A percentile compares a stretch with the other conserved stretches of the same genome.
phyloP scores from a whole-genome alignment of 1,140 invertebrate genomes.

The Bombus sibiricus region DNA sequence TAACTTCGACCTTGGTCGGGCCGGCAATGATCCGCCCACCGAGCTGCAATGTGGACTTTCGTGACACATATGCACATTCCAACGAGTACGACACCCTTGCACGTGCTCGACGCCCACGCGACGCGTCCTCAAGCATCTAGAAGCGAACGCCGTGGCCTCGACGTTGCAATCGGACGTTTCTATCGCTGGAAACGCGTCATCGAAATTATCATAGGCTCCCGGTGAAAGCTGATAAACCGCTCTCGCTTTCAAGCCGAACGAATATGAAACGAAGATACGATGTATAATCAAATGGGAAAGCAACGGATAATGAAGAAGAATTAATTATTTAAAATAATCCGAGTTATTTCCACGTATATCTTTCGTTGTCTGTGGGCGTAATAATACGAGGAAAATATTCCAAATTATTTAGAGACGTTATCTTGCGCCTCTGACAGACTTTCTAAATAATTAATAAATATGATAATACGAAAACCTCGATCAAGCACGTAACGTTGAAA shows the following conservation, averaged over 20 bases:
- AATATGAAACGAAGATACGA: neutral
- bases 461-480: too few species aligned
- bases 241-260: slow-evolving; percentile 47
- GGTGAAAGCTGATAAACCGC: slow-evolving; percentile 20
- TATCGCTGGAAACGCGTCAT: slow-evolving; percentile 35
- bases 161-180: neutral
- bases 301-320: neutral
- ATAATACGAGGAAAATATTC: too few species aligned
- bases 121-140: neutral
- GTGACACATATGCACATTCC: slow-evolving; percentile 29
- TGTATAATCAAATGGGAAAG: neutral
- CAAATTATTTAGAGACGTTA: too few species aligned
- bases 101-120: slow-evolving; percentile 21
- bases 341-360: too few species aligned
- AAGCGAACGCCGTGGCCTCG: neutral
- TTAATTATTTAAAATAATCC: too few species aligned
- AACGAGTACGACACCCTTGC: neutral
- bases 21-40: slow-evolving; percentile 37
- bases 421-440: too few species aligned
- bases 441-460: too few species aligned
- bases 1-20: slow-evolving; percentile 47
- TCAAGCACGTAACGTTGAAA: too few species aligned
- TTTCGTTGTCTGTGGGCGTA: too few species aligned
- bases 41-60: slow-evolving; percentile 59
- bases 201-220: slow-evolving; percentile 48